Evolutionary conservation across 2,888 invertebrate species (phyloP).

Genomic region (Dryomyza anilis): DNA sequence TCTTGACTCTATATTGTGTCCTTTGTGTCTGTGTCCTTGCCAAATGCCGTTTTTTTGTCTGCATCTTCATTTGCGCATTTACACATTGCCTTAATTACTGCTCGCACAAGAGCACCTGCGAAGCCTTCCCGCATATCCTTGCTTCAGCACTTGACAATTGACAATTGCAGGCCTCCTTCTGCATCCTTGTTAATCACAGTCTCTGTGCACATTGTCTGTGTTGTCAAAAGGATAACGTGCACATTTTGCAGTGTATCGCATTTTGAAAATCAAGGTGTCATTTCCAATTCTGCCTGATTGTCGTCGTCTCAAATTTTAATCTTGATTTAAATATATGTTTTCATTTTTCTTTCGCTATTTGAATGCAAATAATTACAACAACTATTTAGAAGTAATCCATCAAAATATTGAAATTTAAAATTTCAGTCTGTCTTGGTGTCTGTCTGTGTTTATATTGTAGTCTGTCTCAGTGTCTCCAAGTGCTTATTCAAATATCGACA

Average conservation of each 20-base stretch:
- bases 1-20: no score
- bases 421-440: not conserved
- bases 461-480: not conserved
- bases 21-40: no score
- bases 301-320: not conserved
- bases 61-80: no score
- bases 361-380: not conserved
- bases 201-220: not conserved
- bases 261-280: no score
- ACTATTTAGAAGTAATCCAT: slow-evolving; percentile 9
- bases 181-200: not conserved
- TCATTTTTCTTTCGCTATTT: not conserved
- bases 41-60: no score
- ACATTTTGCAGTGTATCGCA: not conserved
- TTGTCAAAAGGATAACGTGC: not conserved
- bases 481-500: slow-evolving; percentile 2
- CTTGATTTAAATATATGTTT: slow-evolving; percentile 1
- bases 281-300: no score
- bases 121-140: no score
- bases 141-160: no score
- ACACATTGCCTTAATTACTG: no score
- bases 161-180: no score
- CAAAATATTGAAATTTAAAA: not conserved
- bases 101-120: no score
- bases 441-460: not conserved